A percentile compares a stretch with the other conserved stretches of the same genome.
phyloP scores from a whole-genome alignment of 2,797 vertebrate genomes.

The Gallinago stenura region DNA sequence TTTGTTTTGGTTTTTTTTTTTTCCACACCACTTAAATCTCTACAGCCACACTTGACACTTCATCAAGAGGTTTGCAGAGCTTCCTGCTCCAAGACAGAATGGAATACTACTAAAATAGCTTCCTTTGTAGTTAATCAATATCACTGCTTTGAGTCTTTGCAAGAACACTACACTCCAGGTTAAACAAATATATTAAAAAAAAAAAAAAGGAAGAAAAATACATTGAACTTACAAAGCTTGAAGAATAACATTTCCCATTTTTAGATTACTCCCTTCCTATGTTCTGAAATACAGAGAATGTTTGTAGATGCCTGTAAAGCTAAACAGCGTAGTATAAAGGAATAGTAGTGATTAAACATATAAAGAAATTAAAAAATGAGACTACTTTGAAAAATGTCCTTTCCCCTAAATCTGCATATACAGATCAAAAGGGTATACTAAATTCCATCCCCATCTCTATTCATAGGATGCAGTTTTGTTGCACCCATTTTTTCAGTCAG shows the following conservation, averaged over 20 bases:
- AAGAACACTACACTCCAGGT: background rate
- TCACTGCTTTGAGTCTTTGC: background rate
- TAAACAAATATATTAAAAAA: background rate
- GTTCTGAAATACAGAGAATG: background rate
- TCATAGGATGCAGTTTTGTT: background rate
- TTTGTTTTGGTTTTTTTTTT: background rate
- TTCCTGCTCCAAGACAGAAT: background rate
- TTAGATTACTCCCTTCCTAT: background rate
- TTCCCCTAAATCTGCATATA: background rate
- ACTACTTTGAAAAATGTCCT: background rate
- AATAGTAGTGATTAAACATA: background rate
- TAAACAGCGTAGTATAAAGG: background rate
- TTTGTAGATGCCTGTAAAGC: background rate
- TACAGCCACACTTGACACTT: background rate
- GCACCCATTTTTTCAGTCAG: background rate
- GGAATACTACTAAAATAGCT: background rate
- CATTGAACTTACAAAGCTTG: background rate
- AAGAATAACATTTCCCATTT: background rate
- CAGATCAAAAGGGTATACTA: background rate
- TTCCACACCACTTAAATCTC: background rate
- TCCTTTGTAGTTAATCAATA: background rate
- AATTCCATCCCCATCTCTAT: background rate
- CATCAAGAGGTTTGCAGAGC: background rate
- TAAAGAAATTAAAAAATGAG: background rate
- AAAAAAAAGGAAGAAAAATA: background rate